Base-by-base conservation (phyloP, 2,113 vertebrate genomes). In the Pseudolaguvia tuberculata region DNA sequence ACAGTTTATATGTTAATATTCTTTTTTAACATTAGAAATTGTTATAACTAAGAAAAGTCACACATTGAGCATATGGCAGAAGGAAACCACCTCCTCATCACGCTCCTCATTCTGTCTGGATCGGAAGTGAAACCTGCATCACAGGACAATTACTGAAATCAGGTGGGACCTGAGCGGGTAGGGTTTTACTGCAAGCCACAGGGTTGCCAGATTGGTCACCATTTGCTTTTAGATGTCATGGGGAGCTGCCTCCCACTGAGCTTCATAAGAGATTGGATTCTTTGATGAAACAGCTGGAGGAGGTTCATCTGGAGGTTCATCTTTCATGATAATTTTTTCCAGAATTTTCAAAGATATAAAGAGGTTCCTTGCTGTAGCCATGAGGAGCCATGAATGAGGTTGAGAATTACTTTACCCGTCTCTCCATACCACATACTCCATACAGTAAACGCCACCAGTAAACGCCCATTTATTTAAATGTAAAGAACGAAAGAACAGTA, bases 61-160 rank as follows among this genome's bases (percentile, higher is more conserved):
- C 96, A 96, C 78, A 0, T 99, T 94, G 82, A 99, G 89, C 94
- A 94, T 95, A 90, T 99, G 96, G 75, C 96, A 99, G 88, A 98
- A 99, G 0, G 95, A 94, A 0, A 96, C 96, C 81, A 97, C 95
- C 85, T 99, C 95, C 84, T 99, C 96, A 18, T 99, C 96, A 68
- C 94, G 84, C 82, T 99, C 96, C 87, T 99, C 95, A 0, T 91
- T 78, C 2, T 87, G 79, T 61, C 90, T 88, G 0, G 89, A 91
- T 50, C 84, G n/a, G 77, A 70, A 92, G 85, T 1, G 91, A 81
- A 73, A 89, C 89, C 93, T 94, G 84, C 27, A 66, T 59, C 9
- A 85, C 31, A 83, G 20, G 23, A 27, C 2, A 15, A 42, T 3
- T 53, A n/a, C 17, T 5, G 9, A 15, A 21, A 17, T 17, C 47